Evolutionary conservation across 2,113 vertebrate genomes (phyloP), one percentile per base, ranked within the genome.

Genomic region (Oreotrochilus melanogaster): DNA sequence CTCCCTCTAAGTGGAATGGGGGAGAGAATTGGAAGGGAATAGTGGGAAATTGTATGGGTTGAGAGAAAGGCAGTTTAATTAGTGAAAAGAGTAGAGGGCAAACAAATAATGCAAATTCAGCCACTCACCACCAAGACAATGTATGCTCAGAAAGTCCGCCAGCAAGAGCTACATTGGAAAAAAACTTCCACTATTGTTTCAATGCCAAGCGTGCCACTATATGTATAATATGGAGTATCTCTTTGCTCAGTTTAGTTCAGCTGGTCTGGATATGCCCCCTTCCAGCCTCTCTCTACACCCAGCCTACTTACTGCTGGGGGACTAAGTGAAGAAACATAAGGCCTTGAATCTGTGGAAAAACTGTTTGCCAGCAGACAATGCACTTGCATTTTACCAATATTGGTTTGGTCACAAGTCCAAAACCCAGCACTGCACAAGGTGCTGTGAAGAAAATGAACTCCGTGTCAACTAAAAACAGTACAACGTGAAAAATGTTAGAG

Each of bases 141-240:
- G 53, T 83, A 79, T 72, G 27, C 31, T 35, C 45, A 69, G 24
- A 13, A 78, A 39, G 23, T 72, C 53, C 64, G 30, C 35, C 56
- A 2, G 66, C 53, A 73, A 21, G 45, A 61, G 42, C 58, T 86
- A 22, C 58, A 27, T 48, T 57, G 45, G 37, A 6, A 35, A 64
- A 53, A 76, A 86, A 28, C 2, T 2, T 2, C 3, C 11, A 23
- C 4, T 7, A 9, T 37, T 8, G 28, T 79, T 75, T 78, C 54
- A n/a, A 28, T 80, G 39, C 27, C 5, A 2, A n/a, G 33, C 1
- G 1, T 91, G 72, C 39, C 2, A 2, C 28, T 53, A 0, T 23
- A 10, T 33, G 37, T 23, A 10, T 33, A 43, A 18, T 42, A 8
- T 31, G 13, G 60, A 78, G 23, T 50, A 8, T 67, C 17, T 33